These are phyloP conservation scores for Anseranas semipalmata DNA, from an alignment of 2,113 vertebrate species.

Conservation along the genomic window DNA sequence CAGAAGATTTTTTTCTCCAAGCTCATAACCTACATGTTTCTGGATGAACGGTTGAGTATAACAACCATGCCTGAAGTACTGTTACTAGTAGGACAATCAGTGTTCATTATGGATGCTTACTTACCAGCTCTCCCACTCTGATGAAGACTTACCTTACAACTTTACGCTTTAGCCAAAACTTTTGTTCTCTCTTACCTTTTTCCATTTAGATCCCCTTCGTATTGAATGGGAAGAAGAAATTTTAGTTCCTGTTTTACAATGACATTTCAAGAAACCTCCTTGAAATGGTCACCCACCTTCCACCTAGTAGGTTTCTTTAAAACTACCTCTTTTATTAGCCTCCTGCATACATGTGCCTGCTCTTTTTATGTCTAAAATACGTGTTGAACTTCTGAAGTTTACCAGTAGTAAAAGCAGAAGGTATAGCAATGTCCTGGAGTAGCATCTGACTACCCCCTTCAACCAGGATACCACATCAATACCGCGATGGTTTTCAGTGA, in stretches of 20 bases:
- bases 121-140: neutral
- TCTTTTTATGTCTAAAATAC: slow-evolving; percentile 69
- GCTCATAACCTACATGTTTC: neutral
- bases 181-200: slow-evolving; percentile 1
- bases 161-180: neutral
- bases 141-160: neutral
- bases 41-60: neutral
- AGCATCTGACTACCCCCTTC: slow-evolving; percentile 42
- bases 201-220: slow-evolving; percentile 14
- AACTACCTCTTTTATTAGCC: slow-evolving; percentile 46
- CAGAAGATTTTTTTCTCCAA: neutral
- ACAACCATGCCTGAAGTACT: neutral
- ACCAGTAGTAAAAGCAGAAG: slow-evolving; percentile 44
- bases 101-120: neutral
- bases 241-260: neutral
- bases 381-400: slow-evolving; percentile 62
- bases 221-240: neutral
- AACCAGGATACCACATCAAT: slow-evolving; percentile 25
- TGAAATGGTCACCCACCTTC: neutral
- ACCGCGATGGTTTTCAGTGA: slow-evolving; percentile 34
- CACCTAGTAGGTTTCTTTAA: neutral
- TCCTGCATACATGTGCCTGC: slow-evolving; percentile 36
- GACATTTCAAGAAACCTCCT: neutral
- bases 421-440: slow-evolving; percentile 34
- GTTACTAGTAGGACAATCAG: neutral